Conservation (phyloP, 2,888 invertebrate species). For the Oscheius myriophilus region DNA sequence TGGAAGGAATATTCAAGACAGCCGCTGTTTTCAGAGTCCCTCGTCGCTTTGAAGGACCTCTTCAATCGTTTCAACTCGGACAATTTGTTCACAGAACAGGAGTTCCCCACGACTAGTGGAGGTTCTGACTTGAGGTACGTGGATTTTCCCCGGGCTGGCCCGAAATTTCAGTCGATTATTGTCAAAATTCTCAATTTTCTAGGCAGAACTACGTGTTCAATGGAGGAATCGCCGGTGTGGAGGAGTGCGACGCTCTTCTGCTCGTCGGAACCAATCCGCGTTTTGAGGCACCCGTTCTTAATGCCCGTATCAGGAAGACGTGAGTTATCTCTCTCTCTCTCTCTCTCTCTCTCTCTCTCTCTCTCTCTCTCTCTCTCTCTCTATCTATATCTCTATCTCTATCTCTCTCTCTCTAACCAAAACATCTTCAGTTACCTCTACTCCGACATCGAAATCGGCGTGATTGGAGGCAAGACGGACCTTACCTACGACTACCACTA, state of each 20-base stretch:
- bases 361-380: conserved; percentile 77
- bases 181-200: conserved; percentile 23
- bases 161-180: too few species aligned
- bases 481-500: conserved; percentile 90
- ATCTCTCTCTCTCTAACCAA: background rate
- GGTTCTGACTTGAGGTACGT: conserved; percentile 75
- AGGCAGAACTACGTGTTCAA: conserved; percentile 85
- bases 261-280: conserved; percentile 95
- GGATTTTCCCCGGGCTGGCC: background rate
- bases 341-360: conserved; percentile 77
- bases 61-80: conserved; percentile 88
- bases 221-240: conserved; percentile 87
- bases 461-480: conserved; percentile 90
- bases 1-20: too few species aligned
- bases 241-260: conserved; percentile 90
- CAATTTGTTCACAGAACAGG: conserved; percentile 86
- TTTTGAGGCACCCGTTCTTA: conserved; percentile 94
- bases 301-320: conserved; percentile 92
- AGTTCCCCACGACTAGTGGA: conserved; percentile 78
- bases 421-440: conserved; percentile 80
- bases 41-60: conserved; percentile 91
- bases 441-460: conserved; percentile 85
- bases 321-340: background rate
- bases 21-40: conserved; percentile 74
- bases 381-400: too few species aligned